Base-by-base conservation (phyloP, 2,888 invertebrate species). In the Ichneumon xanthorius region DNA sequence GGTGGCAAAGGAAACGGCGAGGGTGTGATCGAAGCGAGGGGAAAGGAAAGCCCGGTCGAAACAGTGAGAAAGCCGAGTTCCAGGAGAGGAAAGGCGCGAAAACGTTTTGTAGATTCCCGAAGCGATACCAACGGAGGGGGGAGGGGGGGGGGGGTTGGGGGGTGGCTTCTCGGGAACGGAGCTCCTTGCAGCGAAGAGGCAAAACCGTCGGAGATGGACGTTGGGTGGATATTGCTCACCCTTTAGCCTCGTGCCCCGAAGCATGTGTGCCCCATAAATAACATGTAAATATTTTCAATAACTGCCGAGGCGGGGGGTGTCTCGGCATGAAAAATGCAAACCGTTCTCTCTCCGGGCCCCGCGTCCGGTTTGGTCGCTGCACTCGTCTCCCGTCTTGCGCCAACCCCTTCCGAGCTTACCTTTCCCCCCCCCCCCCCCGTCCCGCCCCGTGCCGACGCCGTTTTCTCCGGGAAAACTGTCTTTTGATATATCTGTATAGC, bases 281-380 rank as follows among this genome's bases (percentile, higher is more conserved):
- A 92, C 92, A 92, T 93, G 92, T 92, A 92, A 93, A 93, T 93
- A 92, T 93, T 93, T 92, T 93, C 92, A 92, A 92, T 93, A 93
- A 93, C 92, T 92, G 92, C 90, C 89, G 88, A 76, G 89, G 89
- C 89, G 88, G 87, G 88, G 81, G 30, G 26, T 26, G 26, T 30
- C 30, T 5, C 30, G 30, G 89, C 91, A 92, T 93, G 92, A 92
- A 92, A 93, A 92, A 93, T 93, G 92, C 91, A 92, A 93, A 92
- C 91, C 91, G 92, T 89, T 92, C 91, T 90, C 88, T 91, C 91
- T 90, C 90, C 90, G 89, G 88, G 88, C 88, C 87, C 87, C 84
- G 82, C 85, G 87, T 82, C 86, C 81, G 67, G 80, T 63, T 82
- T 87, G 86, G 87, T 88, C 87, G 86, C 30, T 30, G 53, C 19